Base-by-base conservation (phyloP, 2,888 invertebrate genomes). In the Unio pictorum region DNA sequence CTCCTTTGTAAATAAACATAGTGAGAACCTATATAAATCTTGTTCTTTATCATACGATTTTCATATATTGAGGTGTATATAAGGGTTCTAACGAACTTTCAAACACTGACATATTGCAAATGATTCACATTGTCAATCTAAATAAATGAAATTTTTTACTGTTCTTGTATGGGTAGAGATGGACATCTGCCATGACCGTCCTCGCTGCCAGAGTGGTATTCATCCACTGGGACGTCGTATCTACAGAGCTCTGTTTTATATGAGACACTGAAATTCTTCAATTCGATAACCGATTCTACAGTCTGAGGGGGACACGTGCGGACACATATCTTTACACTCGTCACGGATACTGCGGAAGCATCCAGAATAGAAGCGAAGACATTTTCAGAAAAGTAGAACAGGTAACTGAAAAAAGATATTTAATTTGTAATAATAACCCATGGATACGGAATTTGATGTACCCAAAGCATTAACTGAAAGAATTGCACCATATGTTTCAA, bases 301-400 rank as follows among this genome's bases (percentile, higher is more conserved):
- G 11, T 45, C 45, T 45, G 11, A 8, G 45, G 45, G 11, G 98
- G 97, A 88, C 98, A 98, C 89, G 94, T 91, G 82, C 94, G 94
- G 0, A 97, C 96, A 89, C 98, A 98, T 76, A 97, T 94, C 90
- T 96, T 95, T 11, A 96, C 90, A 0, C 96, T 73, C 17, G 55
- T 30, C 3, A 62, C 64, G 17, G 58, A 55, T 15, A 62, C 60
- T 15, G 11, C 23, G 2, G 61, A 55, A 23, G 68, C 55, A 28
- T 64, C 68, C 30, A 64, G 45, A 3, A 69, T 69, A n/a, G 71
- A 55, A 7, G 69, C 61, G 28, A 82, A 71, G 5, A 76, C 55
- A 23, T 74, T 66, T n/a, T 75, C 71, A 68, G 83, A 76, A 74
- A 82, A 82, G 68, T 79, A 82, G 64, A 75, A 81, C 61, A 83